phyloP scores from a whole-genome alignment of 1,140 invertebrate species.

The Macrobrachium rosenbergii region DNA sequence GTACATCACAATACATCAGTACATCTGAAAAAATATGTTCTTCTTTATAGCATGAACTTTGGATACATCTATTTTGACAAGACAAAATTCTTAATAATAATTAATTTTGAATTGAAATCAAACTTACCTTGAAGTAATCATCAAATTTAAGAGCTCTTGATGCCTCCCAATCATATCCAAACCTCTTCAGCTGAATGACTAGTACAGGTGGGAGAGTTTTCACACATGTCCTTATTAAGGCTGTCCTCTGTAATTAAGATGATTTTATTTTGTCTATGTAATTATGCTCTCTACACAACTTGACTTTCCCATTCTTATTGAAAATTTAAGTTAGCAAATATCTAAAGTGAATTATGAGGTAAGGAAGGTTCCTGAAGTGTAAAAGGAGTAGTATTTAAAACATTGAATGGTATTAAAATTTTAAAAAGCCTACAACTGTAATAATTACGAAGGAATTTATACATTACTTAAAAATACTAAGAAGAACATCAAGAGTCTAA shows the following conservation, averaged over 20 bases:
- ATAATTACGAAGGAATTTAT: too few relatives aligned
- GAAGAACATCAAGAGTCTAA: too few relatives aligned
- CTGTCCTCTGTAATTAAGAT: conserved; percentile 69
- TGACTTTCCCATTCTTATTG: too few relatives aligned
- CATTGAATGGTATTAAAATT: too few relatives aligned
- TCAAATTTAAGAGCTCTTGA: conserved; percentile 77
- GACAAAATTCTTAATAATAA: neutral
- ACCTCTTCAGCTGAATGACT: conserved; percentile 77
- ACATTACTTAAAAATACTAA: too few relatives aligned
- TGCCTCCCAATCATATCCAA: conserved; percentile 78
- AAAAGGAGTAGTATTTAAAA: too few relatives aligned
- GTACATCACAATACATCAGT: neutral
- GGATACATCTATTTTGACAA: neutral
- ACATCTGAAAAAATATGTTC: neutral
- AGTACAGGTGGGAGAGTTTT: conserved; percentile 75
- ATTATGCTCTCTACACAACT: too few relatives aligned
- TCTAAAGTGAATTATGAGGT: too few relatives aligned
- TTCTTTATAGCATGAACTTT: neutral
- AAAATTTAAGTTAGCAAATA: too few relatives aligned
- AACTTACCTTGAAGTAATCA: conserved; percentile 75
- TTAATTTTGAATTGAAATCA: neutral
- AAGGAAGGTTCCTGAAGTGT: too few relatives aligned
- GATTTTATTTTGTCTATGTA: too few relatives aligned
- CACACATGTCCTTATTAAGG: conserved; percentile 76
- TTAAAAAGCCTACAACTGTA: too few relatives aligned